A percentile compares a stretch with the other conserved stretches of the same genome.
These are phyloP conservation scores for Pelodytes ibericus DNA, from an alignment of 2,797 vertebrate species.

Conservation along the genomic window DNA sequence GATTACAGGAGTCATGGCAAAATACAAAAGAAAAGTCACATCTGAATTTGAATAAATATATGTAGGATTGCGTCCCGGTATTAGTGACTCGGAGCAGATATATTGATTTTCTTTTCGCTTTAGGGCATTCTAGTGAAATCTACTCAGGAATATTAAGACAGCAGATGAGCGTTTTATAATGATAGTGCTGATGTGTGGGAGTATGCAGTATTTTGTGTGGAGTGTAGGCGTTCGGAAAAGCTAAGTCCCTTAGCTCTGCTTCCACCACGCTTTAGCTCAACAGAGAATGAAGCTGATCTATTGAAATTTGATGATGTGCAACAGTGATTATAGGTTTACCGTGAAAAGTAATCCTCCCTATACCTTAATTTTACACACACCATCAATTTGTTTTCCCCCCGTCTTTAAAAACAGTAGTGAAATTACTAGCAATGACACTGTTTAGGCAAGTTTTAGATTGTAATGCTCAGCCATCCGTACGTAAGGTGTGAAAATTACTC, in stretches of 20 bases:
- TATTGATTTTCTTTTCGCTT: constrained; percentile 55
- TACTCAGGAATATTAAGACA: constrained; percentile 59
- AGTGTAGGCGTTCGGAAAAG: constrained; percentile 63
- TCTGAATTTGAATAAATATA: constrained; percentile 41
- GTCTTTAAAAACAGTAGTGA: constrained; percentile 51
- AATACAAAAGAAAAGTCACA: constrained; percentile 22
- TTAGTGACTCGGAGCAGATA: constrained; percentile 39
- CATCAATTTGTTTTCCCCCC: constrained; percentile 47
- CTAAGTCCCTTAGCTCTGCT: constrained; percentile 60
- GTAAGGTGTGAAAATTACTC: constrained; percentile 39
- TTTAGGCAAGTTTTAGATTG: constrained; percentile 53
- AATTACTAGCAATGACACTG: constrained; percentile 42
- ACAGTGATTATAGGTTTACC: constrained; percentile 57
- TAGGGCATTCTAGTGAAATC: constrained; percentile 43
- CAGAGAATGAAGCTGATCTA: constrained; percentile 63
- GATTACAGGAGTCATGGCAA: constrained; percentile 9
- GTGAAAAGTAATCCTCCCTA: constrained; percentile 59
- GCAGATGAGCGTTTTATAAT: constrained; percentile 61
- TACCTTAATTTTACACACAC: constrained; percentile 55
- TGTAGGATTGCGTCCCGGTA: constrained; percentile 29
- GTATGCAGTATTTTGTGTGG: constrained; percentile 63
- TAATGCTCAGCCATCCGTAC: constrained; percentile 39
- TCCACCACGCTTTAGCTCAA: constrained; percentile 55
- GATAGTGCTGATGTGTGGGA: constrained; percentile 63
- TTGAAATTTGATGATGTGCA: constrained; percentile 60